Evolutionary conservation across 2,797 vertebrate species (phyloP).

Genomic region (Dallia pectoralis): DNA sequence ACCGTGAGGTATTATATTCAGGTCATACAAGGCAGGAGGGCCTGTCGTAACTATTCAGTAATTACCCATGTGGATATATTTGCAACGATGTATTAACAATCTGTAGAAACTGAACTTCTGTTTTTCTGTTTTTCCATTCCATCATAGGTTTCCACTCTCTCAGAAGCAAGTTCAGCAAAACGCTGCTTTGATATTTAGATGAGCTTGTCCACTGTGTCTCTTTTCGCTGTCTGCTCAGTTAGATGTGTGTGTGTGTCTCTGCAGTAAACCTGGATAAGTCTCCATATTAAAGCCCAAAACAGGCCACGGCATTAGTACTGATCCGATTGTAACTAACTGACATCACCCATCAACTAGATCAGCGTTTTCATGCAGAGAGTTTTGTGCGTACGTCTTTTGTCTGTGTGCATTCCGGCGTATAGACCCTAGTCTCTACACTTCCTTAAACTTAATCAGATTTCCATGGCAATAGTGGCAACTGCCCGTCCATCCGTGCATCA

Average conservation of each 20-base stretch:
- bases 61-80: neutral
- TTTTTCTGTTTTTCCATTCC: constrained; percentile 7
- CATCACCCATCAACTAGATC: neutral
- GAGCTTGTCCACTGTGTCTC: neutral
- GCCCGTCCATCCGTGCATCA: neutral
- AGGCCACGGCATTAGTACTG: neutral
- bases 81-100: constrained; percentile 34
- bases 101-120: neutral
- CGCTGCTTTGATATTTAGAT: constrained; percentile 23
- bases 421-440: neutral
- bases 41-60: neutral
- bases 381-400: neutral
- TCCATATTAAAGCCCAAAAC: neutral
- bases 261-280: neutral
- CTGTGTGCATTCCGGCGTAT: neutral
- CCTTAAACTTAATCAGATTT: neutral
- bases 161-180: neutral
- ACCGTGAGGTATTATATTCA: neutral
- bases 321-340: neutral
- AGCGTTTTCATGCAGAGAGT: neutral
- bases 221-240: neutral
- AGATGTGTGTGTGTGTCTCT: neutral
- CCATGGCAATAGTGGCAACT: neutral
- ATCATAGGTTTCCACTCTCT: constrained; percentile 30
- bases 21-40: neutral